A percentile compares a stretch with the other conserved stretches of the same genome.
These are phyloP conservation scores for Pimephales promelas DNA, from an alignment of 2,113 vertebrate species.

Conservation along the genomic window DNA sequence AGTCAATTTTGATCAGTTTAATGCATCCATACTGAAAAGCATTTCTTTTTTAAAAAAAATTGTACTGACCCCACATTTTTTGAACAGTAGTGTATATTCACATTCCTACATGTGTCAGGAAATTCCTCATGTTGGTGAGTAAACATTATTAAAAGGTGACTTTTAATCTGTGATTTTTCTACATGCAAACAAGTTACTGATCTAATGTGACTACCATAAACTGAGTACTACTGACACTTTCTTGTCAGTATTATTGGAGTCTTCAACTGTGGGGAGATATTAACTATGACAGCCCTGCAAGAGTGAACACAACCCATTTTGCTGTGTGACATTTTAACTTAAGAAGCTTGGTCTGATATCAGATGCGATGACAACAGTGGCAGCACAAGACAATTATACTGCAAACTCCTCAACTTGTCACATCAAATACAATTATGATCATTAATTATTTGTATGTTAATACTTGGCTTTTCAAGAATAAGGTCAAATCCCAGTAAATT, in stretches of 20 bases:
- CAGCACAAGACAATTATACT: background rate
- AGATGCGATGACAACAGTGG: background rate
- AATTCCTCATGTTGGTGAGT: too few relatives aligned
- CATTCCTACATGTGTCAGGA: too few relatives aligned
- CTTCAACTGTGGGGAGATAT: background rate
- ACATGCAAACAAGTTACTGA: background rate
- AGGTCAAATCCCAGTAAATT: background rate
- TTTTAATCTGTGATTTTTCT: background rate
- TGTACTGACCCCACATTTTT: too few relatives aligned
- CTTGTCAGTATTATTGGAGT: background rate
- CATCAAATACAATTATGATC: background rate
- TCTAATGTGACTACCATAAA: background rate
- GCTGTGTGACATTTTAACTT: conserved; percentile 18
- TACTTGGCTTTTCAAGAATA: background rate
- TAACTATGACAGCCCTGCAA: conserved; percentile 1
- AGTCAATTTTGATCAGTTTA: too few relatives aligned
- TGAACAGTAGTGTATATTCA: too few relatives aligned
- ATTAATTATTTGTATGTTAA: background rate
- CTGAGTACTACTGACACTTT: background rate
- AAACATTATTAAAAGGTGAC: background rate
- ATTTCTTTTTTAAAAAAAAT: too few relatives aligned
- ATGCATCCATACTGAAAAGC: too few relatives aligned
- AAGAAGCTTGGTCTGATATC: background rate
- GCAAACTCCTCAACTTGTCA: background rate
- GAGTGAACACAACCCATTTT: background rate